phyloP scores from a whole-genome alignment of 64 coral and sea anemone species.

The Montipora efflorescens region DNA sequence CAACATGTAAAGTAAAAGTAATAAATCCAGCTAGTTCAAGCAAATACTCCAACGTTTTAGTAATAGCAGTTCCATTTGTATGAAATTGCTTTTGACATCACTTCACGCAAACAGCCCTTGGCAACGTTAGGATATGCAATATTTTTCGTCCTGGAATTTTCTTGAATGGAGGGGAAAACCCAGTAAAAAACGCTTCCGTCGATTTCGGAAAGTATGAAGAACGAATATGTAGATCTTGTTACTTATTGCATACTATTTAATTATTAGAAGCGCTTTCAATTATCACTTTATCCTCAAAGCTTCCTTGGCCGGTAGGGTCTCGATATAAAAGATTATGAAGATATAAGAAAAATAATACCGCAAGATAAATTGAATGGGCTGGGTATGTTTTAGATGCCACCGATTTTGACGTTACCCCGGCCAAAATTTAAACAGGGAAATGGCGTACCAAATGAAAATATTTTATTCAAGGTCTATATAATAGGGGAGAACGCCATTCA shows the following conservation, averaged over 20 bases:
- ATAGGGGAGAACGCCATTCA: background rate
- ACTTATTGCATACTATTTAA: background rate
- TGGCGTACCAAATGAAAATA: background rate
- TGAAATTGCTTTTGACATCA: no score
- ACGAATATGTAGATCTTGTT: no score
- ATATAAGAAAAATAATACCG: slow-evolving; percentile 10
- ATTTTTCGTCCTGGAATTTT: no score
- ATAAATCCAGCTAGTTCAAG: no score
- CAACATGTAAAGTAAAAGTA: background rate
- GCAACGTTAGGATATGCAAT: no score
- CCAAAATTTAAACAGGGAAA: background rate
- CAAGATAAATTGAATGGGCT: slow-evolving; percentile 16
- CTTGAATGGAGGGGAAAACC: no score
- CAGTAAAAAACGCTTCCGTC: no score
- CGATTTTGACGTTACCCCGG: background rate
- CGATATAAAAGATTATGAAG: background rate
- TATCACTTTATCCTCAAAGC: background rate
- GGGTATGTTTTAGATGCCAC: slow-evolving; percentile 10
- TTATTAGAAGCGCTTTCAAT: background rate
- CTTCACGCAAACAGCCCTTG: no score
- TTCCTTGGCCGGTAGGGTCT: background rate
- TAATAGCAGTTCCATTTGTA: no score
- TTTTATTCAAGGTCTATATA: background rate
- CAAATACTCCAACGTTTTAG: no score
- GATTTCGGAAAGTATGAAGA: no score